phyloP scores from a whole-genome alignment of 1,140 invertebrate genomes.

The Prorops nasuta region DNA sequence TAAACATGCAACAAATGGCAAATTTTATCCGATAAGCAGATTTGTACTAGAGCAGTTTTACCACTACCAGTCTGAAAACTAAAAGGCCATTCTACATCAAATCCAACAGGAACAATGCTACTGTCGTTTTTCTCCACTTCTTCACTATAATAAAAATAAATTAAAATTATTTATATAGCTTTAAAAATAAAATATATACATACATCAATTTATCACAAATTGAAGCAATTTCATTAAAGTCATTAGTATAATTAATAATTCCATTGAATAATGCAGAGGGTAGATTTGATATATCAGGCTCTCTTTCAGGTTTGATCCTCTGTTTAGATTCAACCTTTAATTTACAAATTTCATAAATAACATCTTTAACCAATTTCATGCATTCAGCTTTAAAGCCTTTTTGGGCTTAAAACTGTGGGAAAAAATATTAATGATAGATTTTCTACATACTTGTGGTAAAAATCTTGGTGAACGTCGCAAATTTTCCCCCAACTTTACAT shows the following conservation, averaged over 20 bases:
- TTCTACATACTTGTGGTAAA: not conserved
- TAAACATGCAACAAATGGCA: constrained; percentile 63
- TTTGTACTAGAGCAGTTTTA: constrained; percentile 63
- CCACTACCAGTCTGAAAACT: constrained; percentile 61
- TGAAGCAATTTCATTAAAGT: constrained; percentile 55
- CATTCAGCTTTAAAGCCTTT: not conserved
- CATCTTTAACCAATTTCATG: not conserved
- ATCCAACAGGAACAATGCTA: constrained; percentile 57
- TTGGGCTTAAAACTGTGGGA: not conserved
- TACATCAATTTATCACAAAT: constrained; percentile 60
- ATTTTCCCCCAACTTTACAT: not conserved
- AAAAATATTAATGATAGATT: not conserved
- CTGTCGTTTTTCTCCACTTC: constrained; percentile 48
- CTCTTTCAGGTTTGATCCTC: constrained; percentile 7
- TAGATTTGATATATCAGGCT: constrained; percentile 25
- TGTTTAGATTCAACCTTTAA: not conserved
- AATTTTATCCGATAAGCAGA: constrained; percentile 53
- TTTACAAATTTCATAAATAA: not conserved
- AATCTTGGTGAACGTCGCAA: not conserved
- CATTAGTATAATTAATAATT: constrained; percentile 54
- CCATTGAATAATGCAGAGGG: constrained; percentile 54
- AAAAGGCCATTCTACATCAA: constrained; percentile 68
- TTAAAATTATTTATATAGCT: not conserved
- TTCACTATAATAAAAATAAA: constrained; percentile 41
- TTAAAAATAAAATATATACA: constrained; percentile 29